Percentiles rank a stretch among this genome's conserved stretches.
Evolutionary conservation across 92 coral and sea anemone genomes (phyloP).

Genomic region (Porites divaricata): DNA sequence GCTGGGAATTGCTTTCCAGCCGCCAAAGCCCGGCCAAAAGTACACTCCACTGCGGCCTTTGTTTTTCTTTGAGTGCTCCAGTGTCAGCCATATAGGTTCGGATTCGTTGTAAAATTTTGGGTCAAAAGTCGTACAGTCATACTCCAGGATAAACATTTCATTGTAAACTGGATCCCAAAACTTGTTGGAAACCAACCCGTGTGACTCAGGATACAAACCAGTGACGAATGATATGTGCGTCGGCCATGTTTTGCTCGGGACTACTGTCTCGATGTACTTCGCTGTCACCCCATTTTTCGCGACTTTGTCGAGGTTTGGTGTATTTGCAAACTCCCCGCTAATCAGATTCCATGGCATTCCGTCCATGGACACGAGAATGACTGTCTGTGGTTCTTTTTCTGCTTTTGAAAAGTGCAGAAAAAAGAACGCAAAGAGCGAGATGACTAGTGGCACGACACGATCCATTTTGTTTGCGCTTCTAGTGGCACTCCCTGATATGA

Average conservation of each 20-base stretch:
- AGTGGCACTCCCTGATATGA: neutral
- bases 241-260: slow-evolving; percentile 91
- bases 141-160: slow-evolving; percentile 66
- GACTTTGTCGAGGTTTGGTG: slow-evolving; percentile 77
- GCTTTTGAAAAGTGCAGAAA: neutral
- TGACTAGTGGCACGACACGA: neutral
- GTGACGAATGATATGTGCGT: slow-evolving; percentile 80
- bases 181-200: slow-evolving; percentile 82
- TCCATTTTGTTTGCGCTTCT: neutral
- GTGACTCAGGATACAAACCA: slow-evolving; percentile 91
- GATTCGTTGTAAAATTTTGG: slow-evolving; percentile 87
- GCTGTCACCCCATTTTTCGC: slow-evolving; percentile 76
- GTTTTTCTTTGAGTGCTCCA: slow-evolving; percentile 62
- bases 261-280: slow-evolving; percentile 69
- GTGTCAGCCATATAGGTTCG: slow-evolving; percentile 91
- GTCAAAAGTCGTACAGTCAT: slow-evolving; percentile 81
- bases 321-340: slow-evolving; percentile 59
- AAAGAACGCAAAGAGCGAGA: neutral
- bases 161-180: slow-evolving; percentile 91
- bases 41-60: slow-evolving; percentile 87
- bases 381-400: slow-evolving; percentile 35
- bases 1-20: slow-evolving; percentile 79
- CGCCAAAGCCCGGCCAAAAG: slow-evolving; percentile 89
- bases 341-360: slow-evolving; percentile 90
- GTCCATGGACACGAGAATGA: slow-evolving; percentile 80